Evolutionary conservation across 1,140 invertebrate genomes (phyloP).

Genomic region (Globodera rostochiensis): DNA sequence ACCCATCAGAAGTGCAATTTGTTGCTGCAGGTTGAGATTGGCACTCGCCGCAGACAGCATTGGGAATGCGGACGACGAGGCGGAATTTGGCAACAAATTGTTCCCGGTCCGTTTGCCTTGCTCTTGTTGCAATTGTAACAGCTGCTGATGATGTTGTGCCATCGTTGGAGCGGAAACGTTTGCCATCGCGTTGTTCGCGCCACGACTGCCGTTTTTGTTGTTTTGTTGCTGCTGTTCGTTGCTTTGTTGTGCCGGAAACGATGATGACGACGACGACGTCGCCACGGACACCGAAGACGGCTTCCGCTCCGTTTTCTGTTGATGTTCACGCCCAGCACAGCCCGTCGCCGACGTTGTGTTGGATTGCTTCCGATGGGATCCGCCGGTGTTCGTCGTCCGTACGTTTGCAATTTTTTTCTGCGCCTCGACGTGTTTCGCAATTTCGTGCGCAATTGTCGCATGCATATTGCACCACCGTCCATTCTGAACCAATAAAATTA

Average conservation of each 20-base stretch:
- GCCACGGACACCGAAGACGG: not conserved
- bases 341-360: constrained; percentile 17
- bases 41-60: not conserved
- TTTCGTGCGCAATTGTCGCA: constrained; percentile 32
- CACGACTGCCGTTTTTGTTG: constrained; percentile 14
- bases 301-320: constrained; percentile 11
- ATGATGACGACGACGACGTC: not conserved
- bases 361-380: constrained; percentile 13
- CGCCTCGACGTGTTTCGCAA: constrained; percentile 30
- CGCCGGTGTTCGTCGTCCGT: constrained; percentile 7
- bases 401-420: not conserved
- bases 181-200: not conserved
- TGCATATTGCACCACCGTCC: constrained; percentile 43
- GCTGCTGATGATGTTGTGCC: constrained; percentile 26
- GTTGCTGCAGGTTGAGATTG: constrained; percentile 14
- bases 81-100: not conserved
- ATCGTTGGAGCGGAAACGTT: not conserved
- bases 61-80: not conserved
- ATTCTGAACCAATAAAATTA: constrained; percentile 22
- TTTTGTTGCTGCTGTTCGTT: not conserved
- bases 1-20: constrained; percentile 10
- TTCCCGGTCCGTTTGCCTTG: constrained; percentile 8
- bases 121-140: constrained; percentile 15
- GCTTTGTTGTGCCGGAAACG: not conserved
- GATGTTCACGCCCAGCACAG: not conserved